These are phyloP conservation scores for Andrena fulva DNA, from an alignment of 2,888 invertebrate genomes.

Conservation along the genomic window DNA sequence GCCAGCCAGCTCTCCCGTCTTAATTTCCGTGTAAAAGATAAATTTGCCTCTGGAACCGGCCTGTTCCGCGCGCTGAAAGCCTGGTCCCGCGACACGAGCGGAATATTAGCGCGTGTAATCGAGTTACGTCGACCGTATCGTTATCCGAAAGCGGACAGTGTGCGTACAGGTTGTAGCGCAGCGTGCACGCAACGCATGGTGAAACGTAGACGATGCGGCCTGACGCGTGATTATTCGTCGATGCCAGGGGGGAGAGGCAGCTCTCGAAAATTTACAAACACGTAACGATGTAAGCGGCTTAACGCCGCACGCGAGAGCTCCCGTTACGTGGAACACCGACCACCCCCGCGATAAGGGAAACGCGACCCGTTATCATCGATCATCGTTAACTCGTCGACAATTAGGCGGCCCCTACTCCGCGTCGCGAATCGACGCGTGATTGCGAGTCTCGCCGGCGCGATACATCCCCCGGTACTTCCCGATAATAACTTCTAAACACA, in stretches of 20 bases:
- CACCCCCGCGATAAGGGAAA: slow-evolving; percentile 60
- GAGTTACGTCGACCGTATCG: slow-evolving; percentile 48
- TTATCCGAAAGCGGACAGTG: slow-evolving; percentile 51
- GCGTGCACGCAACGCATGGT: slow-evolving; percentile 13
- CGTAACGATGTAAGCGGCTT: slow-evolving; percentile 67
- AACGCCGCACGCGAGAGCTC: slow-evolving; percentile 67
- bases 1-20: slow-evolving; percentile 2
- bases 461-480: slow-evolving; percentile 36
- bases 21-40: slow-evolving; percentile 34
- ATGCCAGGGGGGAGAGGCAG: slow-evolving; percentile 25
- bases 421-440: slow-evolving; percentile 40
- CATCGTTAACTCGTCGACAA: slow-evolving; percentile 73
- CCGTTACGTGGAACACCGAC: slow-evolving; percentile 64
- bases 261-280: slow-evolving; percentile 70
- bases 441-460: slow-evolving; percentile 34
- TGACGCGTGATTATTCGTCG: slow-evolving; percentile 57
- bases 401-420: slow-evolving; percentile 40
- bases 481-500: slow-evolving; percentile 61
- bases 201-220: slow-evolving; percentile 29
- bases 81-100: slow-evolving; percentile 5
- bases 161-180: slow-evolving; percentile 48
- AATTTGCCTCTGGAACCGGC: slow-evolving; percentile 20
- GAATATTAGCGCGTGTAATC: slow-evolving; percentile 49
- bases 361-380: slow-evolving; percentile 72
- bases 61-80: slow-evolving; percentile 15